Evolutionary conservation across 2,797 vertebrate genomes (phyloP), one percentile per base, ranked within the genome.

Genomic region (Enteromius anoplus): DNA sequence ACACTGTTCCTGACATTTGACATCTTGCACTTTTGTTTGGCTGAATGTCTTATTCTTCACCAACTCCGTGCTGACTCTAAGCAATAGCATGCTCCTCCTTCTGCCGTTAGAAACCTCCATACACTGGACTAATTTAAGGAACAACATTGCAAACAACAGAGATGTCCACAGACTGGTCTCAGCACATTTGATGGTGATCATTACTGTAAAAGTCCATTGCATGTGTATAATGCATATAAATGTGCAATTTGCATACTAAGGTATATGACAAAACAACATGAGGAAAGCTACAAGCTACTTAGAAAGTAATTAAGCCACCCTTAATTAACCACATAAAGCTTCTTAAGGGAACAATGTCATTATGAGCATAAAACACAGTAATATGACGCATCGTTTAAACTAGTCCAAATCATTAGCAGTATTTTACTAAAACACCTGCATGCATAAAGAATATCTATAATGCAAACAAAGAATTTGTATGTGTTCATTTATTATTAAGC

Each of bases 191-290:
- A 78, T 82, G 40, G 72, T 60, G 58, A 62, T 26, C 58, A 29
- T 29, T 62, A 29, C n/a, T n/a, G n/a, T n/a, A n/a, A 70, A 53
- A 64, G 77, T 37, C 75, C 70, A 85, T 51, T 85, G 81, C 78
- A 85, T 82, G 88, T 84, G 77, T 78, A 75, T 1, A 81, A 72
- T 62, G 68, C 32, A 75, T 75, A 40, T 29, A 42, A 58, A 58
- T 19, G 1, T 55, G n/a, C 78, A 80, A 87, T 89, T 86, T 87
- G 83, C 85, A 90, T 88, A 84, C 82, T 81, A 80, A 86, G 78
- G 26, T 85, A 86, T 85, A 62, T 71, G 85, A 64, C 7, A 78
- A 65, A 66, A 21, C 32, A 9, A 66, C 37, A 5, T 21, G 5
- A 21, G 47, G 47, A 12, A 72, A 53, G 70, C 17, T 21, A 49